Evolutionary conservation across 2,113 vertebrate genomes (phyloP).

Genomic region (Pholis gunnellus): DNA sequence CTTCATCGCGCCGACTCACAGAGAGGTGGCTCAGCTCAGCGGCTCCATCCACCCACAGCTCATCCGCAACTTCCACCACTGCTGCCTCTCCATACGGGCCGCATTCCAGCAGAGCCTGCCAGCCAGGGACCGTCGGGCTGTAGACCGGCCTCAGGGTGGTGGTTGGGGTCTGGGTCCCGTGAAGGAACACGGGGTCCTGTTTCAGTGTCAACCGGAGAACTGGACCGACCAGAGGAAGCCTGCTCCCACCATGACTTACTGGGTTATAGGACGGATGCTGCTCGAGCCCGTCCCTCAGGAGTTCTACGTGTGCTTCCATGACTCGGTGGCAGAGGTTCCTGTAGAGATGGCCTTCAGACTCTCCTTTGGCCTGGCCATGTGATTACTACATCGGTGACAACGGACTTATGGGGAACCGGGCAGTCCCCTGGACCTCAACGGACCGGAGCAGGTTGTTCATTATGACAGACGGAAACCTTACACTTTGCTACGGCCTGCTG

Average conservation of each 20-base stretch:
- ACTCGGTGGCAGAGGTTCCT: slow-evolving; percentile 93
- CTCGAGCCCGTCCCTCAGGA: slow-evolving; percentile 93
- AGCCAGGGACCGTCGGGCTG: slow-evolving; percentile 70
- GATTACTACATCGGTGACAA: slow-evolving; percentile 21
- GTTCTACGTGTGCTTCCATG: slow-evolving; percentile 97
- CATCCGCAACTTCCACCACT: slow-evolving; percentile 95
- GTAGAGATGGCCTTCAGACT: slow-evolving; percentile 96
- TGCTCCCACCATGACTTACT: slow-evolving; percentile 94
- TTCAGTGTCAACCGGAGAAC: slow-evolving; percentile 93
- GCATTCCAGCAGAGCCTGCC: slow-evolving; percentile 90
- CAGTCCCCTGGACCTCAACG: no score
- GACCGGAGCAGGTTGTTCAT: background rate
- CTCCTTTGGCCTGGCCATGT: slow-evolving; percentile 91
- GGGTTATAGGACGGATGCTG: slow-evolving; percentile 96
- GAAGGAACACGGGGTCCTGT: slow-evolving; percentile 94
- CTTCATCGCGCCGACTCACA: slow-evolving; percentile 94
- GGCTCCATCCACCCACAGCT: slow-evolving; percentile 93
- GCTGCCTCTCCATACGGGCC: slow-evolving; percentile 94
- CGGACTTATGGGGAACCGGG: background rate
- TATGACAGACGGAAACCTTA: background rate
- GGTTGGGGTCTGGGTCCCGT: slow-evolving; percentile 83
- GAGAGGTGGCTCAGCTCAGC: slow-evolving; percentile 88
- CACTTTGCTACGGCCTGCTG: background rate
- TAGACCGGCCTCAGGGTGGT: slow-evolving; percentile 63
- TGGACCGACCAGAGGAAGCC: slow-evolving; percentile 93